Base-by-base conservation (phyloP, 2,888 invertebrate genomes). In the Ectobius pallidus region DNA sequence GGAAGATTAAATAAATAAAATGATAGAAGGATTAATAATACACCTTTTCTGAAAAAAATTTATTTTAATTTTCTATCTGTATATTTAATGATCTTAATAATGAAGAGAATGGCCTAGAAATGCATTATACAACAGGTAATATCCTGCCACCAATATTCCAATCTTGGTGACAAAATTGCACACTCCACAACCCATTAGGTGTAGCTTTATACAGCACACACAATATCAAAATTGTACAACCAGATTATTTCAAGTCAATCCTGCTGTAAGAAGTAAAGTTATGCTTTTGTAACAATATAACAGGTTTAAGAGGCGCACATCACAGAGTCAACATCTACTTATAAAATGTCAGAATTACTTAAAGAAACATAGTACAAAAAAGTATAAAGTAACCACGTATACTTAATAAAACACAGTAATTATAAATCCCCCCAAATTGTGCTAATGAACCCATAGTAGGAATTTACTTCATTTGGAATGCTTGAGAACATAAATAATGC, bases 391-490 rank as follows among this genome's bases (percentile, higher is more conserved):
- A 22, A 2, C 46, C 11, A 44, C n/a, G 44, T 44, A 65, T 27
- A 65, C 25, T 46, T 65, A 39, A 14, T 14, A 14, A 65, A n/a
- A 65, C 20, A 65, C n/a, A 65, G n/a, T 25, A 42, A 65, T 27
- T 34, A 25, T 18, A 16, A 25, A n/a, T 25, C 18, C 27, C n/a
- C 46, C 25, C 27, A 22, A 46, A 27, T 46, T 65, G 65, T 65
- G 46, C 27, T 65, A 25, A 65, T 27, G 46, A 44, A 27, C 44
- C 39, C 44, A n/a, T 0, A 14, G 3, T 18, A 63, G 65, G 46
- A 65, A 65, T 27, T 44, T 65, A 22, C 18, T 46, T 46, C 27
- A 61, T 70, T 55, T 30, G 70, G 70, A 70, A 70, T 70, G 70
- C 70, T 44, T 61, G 20, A 70, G 11, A 69, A 39, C 39, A 69